These are phyloP conservation scores for Lucinisca nassula DNA, from an alignment of 2,888 invertebrate species.

Conservation along the genomic window DNA sequence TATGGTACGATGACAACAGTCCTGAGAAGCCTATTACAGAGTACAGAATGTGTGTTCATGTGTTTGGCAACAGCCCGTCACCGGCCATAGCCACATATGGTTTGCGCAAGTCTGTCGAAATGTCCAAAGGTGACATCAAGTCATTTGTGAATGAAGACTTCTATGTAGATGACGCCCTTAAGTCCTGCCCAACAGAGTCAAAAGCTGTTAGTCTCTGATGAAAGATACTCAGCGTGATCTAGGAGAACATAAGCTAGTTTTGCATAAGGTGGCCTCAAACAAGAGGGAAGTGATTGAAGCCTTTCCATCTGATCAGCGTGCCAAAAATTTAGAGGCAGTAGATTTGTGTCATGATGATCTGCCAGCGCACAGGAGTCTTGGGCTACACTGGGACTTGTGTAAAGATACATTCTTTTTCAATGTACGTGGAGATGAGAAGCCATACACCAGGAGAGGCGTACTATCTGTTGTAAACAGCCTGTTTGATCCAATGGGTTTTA, in stretches of 20 bases:
- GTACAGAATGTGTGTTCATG: constrained; percentile 55
- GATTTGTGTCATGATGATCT: too few relatives aligned
- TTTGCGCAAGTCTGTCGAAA: constrained; percentile 15
- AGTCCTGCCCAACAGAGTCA: constrained; percentile 14
- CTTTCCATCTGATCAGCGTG: constrained; percentile 58
- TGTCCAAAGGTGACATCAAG: constrained; percentile 18
- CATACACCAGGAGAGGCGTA: too few relatives aligned
- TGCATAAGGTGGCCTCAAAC: constrained; percentile 70
- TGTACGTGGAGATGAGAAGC: too few relatives aligned
- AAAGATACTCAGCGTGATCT: constrained; percentile 39
- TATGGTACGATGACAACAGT: constrained; percentile 64
- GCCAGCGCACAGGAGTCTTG: too few relatives aligned
- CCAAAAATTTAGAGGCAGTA: constrained; percentile 41
- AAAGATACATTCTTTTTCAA: too few relatives aligned
- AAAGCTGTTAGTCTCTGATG: constrained; percentile 44
- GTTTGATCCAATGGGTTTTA: too few relatives aligned
- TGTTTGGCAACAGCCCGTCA: constrained; percentile 41
- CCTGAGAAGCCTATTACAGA: constrained; percentile 21
- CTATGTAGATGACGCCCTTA: constrained; percentile 65
- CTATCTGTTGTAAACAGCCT: too few relatives aligned
- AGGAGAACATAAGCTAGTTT: constrained; percentile 10
- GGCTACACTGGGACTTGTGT: too few relatives aligned
- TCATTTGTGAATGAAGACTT: constrained; percentile 45
- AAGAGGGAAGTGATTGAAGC: constrained; percentile 40
- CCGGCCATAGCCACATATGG: constrained; percentile 47